phyloP scores from a whole-genome alignment of 2,113 vertebrate species.

The Calidris pugnax region DNA sequence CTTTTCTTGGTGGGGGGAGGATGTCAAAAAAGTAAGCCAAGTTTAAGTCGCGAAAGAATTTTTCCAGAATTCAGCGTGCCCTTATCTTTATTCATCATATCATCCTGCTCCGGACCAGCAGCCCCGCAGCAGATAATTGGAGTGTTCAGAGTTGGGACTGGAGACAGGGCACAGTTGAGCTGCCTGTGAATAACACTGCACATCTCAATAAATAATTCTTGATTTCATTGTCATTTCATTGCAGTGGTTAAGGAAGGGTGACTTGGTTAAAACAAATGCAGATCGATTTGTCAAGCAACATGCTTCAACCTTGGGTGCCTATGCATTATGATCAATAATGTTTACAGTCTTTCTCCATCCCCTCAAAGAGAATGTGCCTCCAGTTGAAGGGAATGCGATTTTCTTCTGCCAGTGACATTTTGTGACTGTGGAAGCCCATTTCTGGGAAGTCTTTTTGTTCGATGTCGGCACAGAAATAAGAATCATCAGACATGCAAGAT shows the following conservation, averaged over 20 bases:
- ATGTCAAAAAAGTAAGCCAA: neutral
- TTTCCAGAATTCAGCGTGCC: neutral
- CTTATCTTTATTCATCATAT: neutral
- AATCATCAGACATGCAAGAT: conserved; percentile 84
- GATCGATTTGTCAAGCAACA: conserved; percentile 59
- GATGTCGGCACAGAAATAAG: conserved; percentile 30
- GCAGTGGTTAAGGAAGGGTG: conserved; percentile 51
- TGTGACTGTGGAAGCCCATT: neutral
- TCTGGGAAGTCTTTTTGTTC: neutral
- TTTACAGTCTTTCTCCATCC: conserved; percentile 32
- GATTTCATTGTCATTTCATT: conserved; percentile 62
- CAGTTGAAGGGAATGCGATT: neutral
- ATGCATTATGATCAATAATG: conserved; percentile 64
- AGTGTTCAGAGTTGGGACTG: neutral
- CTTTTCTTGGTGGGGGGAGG: neutral
- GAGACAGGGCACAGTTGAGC: neutral
- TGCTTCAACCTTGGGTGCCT: conserved; percentile 60
- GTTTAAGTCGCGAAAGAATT: neutral
- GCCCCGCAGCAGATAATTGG: neutral
- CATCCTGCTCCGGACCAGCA: neutral
- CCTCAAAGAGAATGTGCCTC: conserved; percentile 33
- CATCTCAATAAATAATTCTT: conserved; percentile 65
- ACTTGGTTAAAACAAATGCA: conserved; percentile 66
- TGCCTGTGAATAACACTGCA: conserved; percentile 29
- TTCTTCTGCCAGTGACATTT: neutral